A percentile compares a stretch with the other conserved stretches of the same genome.
Evolutionary conservation across 2,113 vertebrate species (phyloP).

Genomic region (Cavia porcellus): DNA sequence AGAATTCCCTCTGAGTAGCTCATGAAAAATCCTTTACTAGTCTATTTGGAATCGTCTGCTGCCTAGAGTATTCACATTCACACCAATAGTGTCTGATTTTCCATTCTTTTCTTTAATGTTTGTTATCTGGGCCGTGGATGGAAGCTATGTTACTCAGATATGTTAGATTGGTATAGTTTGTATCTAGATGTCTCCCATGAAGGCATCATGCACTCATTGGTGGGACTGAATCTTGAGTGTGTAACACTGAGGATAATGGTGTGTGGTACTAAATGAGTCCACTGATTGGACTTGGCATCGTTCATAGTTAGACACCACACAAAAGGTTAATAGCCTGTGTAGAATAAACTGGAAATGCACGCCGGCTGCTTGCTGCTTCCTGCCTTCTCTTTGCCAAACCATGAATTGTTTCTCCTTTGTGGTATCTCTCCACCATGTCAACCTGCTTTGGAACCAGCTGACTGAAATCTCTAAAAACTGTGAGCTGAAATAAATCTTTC

Average conservation of each 20-base stretch:
- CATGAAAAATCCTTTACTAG: constrained; percentile 62
- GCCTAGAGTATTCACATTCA: constrained; percentile 58
- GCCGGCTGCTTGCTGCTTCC: not conserved
- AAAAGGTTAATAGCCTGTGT: not conserved
- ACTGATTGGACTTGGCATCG: not conserved
- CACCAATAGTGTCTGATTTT: constrained; percentile 79
- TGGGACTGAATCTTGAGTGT: not conserved
- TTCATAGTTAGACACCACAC: not conserved
- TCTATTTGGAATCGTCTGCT: constrained; percentile 75
- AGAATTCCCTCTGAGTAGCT: constrained; percentile 48
- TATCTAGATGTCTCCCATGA: not conserved
- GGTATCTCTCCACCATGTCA: too few species aligned
- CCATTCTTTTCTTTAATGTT: constrained; percentile 70
- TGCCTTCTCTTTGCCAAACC: not conserved
- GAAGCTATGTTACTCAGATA: constrained; percentile 57
- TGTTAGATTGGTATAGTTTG: not conserved
- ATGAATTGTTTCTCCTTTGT: not conserved
- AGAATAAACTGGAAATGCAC: not conserved
- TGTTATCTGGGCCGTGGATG: constrained; percentile 70
- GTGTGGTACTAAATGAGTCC: not conserved
- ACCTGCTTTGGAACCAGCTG: too few species aligned
- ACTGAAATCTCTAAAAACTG: too few species aligned
- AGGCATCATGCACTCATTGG: not conserved
- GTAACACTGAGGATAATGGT: not conserved
- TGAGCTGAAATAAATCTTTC: too few species aligned